phyloP scores from a whole-genome alignment of 2,888 invertebrate species.

The Dryadula phaetusa region DNA sequence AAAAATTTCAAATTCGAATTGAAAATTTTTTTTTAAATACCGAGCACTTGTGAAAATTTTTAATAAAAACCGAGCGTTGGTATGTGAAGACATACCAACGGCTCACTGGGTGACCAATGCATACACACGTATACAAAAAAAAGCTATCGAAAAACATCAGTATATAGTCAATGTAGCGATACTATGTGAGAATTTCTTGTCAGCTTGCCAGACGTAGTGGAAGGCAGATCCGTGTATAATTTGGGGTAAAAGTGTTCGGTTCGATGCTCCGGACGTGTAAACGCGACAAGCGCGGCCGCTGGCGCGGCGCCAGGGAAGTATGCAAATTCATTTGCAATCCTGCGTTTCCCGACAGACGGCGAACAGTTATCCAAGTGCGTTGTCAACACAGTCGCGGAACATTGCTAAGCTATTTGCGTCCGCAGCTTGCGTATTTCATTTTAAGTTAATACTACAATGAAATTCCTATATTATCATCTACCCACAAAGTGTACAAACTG shows the following conservation, averaged over 20 bases:
- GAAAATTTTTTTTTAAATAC: too few relatives aligned
- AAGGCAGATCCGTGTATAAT: conserved; percentile 37
- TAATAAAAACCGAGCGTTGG: too few relatives aligned
- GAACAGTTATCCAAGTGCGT: conserved; percentile 51
- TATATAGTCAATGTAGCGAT: conserved; percentile 31
- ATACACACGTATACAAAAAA: neutral
- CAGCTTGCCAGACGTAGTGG: conserved; percentile 33
- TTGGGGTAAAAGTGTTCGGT: conserved; percentile 38
- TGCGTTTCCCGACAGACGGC: conserved; percentile 56
- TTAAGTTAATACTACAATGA: neutral
- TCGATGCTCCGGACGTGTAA: conserved; percentile 42
- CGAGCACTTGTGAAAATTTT: too few relatives aligned
- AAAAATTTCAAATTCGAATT: too few relatives aligned
- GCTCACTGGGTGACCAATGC: too few relatives aligned
- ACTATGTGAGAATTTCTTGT: conserved; percentile 32
- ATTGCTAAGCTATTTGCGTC: conserved; percentile 13
- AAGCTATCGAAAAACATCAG: neutral
- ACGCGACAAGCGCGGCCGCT: conserved; percentile 56
- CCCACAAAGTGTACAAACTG: neutral
- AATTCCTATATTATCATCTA: neutral
- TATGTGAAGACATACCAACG: neutral
- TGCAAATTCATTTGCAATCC: conserved; percentile 75
- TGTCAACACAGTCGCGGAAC: conserved; percentile 56
- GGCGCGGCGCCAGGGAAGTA: conserved; percentile 67
- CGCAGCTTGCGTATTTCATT: conserved; percentile 3